Conservation (phyloP, 2,113 vertebrate species). For the Sialia sialis region DNA sequence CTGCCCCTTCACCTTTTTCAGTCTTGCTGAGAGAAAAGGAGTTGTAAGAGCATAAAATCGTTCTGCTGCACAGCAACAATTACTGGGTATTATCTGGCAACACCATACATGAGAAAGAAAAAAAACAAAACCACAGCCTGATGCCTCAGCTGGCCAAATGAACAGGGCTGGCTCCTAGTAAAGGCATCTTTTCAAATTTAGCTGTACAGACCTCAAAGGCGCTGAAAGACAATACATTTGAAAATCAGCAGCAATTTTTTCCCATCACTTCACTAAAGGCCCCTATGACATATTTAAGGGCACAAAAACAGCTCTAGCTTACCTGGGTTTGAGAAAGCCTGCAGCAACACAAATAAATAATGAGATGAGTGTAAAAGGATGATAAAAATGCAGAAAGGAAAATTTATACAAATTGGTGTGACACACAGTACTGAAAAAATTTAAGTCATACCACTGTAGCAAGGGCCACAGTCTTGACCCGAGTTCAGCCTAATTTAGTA, state of each 20-base stretch:
- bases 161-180: background rate
- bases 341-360: background rate
- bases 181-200: background rate
- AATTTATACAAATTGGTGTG: background rate
- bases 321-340: background rate
- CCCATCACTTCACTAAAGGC: background rate
- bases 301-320: background rate
- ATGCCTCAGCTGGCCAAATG: background rate
- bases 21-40: background rate
- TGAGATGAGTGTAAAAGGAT: background rate
- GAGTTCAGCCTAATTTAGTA: background rate
- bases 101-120: accelerated
- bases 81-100: background rate
- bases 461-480: background rate
- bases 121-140: background rate
- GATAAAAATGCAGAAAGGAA: background rate
- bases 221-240: background rate
- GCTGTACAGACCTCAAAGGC: background rate
- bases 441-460: background rate
- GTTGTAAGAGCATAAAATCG: background rate
- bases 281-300: background rate
- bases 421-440: background rate
- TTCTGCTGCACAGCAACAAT: background rate
- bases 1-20: background rate
- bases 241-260: background rate